Percentiles rank a stretch among this genome's conserved stretches.
phyloP scores from a whole-genome alignment of 37 sponge, comb jelly and placozoan species.

The Theonella swinhoei region DNA sequence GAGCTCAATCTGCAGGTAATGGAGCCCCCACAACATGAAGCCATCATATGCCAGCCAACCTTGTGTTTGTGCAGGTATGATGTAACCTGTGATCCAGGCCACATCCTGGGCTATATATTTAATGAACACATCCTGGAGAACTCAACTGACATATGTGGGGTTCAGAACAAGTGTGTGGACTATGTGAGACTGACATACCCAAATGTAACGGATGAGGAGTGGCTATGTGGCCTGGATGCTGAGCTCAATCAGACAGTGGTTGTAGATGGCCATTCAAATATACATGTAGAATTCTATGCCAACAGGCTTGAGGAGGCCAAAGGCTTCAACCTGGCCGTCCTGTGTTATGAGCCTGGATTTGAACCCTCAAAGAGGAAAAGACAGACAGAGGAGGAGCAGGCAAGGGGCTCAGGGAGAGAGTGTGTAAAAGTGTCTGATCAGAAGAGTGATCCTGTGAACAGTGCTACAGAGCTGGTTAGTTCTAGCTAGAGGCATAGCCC shows the following conservation, averaged over 20 bases:
- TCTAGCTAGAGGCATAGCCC: too few relatives aligned
- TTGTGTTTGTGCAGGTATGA: neutral
- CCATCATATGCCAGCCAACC: neutral
- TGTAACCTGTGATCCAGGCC: neutral
- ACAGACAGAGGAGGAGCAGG: neutral
- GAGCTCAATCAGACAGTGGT: neutral
- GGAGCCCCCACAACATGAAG: neutral
- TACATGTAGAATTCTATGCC: neutral
- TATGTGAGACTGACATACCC: neutral
- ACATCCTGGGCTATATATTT: neutral
- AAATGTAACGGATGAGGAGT: neutral
- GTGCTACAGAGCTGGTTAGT: neutral
- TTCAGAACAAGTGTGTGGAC: neutral
- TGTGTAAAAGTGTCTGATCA: neutral
- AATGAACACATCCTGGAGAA: neutral
- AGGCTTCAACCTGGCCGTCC: neutral
- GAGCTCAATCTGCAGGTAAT: neutral
- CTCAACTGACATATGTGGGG: neutral
- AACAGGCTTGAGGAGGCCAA: neutral
- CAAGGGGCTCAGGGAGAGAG: neutral
- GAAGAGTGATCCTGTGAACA: neutral
- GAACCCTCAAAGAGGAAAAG: neutral
- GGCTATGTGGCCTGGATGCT: neutral
- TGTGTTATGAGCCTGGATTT: neutral
- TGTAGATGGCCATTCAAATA: neutral